A percentile compares a stretch with the other conserved stretches of the same genome.
These are phyloP conservation scores for Capra hircus DNA, from an alignment of 2,113 vertebrate genomes.

Conservation along the genomic window DNA sequence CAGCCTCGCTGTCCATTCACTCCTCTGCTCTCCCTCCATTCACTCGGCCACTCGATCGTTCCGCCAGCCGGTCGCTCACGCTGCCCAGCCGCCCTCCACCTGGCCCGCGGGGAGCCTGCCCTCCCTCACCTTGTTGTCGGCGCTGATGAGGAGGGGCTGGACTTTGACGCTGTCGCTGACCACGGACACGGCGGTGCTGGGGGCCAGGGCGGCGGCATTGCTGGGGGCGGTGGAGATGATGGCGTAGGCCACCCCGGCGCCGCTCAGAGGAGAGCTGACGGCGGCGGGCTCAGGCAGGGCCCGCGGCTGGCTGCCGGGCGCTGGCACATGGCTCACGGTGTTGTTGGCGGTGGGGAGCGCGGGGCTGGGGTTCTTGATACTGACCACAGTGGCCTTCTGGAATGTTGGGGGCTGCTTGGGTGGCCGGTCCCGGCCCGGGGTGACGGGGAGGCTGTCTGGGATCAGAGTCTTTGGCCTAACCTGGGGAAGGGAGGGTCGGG, in stretches of 20 bases:
- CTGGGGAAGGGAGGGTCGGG: conserved; percentile 76
- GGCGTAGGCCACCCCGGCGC: conserved; percentile 93
- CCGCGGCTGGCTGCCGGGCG: conserved; percentile 78
- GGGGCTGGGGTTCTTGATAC: conserved; percentile 89
- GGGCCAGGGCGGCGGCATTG: conserved; percentile 75
- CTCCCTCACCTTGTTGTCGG: conserved; percentile 87
- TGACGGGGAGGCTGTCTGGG: conserved; percentile 94
- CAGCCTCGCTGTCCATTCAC: rapidly evolving
- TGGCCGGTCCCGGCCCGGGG: conserved; percentile 87
- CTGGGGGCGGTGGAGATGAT: conserved; percentile 92
- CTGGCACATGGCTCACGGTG: conserved; percentile 88
- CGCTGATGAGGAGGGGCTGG: conserved; percentile 88
- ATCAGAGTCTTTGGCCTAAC: conserved; percentile 99
- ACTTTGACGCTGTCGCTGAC: conserved; percentile 90
- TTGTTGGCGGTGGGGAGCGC: conserved; percentile 95
- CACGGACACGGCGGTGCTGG: conserved; percentile 80
- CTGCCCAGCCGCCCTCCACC: rapidly evolving
- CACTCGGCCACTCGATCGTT: rapidly evolving
- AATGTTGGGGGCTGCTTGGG: conserved; percentile 88
- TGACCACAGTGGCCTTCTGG: conserved; percentile 89
- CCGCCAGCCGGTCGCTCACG: rapidly evolving
- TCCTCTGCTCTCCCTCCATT: rapidly evolving
- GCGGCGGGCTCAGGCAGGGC: conserved; percentile 58
- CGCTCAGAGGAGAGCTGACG: conserved; percentile 78
- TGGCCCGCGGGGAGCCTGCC: neutral